These are phyloP conservation scores for Gambusia affinis DNA, from an alignment of 2,113 vertebrate species.

Conservation along the genomic window DNA sequence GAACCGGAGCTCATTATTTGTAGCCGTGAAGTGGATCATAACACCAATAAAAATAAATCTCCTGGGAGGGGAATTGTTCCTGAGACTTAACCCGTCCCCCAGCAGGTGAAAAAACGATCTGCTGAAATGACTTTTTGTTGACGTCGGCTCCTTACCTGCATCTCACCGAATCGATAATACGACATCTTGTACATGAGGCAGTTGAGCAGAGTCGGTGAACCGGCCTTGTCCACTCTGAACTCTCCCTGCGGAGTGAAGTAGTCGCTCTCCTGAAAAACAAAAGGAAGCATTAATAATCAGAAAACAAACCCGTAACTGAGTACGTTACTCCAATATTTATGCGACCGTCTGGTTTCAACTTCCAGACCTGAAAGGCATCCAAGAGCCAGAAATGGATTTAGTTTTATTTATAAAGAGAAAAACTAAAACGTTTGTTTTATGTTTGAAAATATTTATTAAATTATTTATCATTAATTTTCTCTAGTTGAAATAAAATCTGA, in stretches of 20 bases:
- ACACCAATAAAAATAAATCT: not conserved
- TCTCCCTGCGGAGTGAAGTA: slow-evolving; percentile 99
- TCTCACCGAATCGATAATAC: slow-evolving; percentile 99
- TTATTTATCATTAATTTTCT: no score
- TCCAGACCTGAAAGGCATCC: not conserved
- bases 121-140: not conserved
- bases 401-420: not conserved
- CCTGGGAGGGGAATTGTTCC: not conserved
- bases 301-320: not conserved
- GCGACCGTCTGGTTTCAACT: not conserved
- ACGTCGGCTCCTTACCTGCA: slow-evolving; percentile 88
- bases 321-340: no score
- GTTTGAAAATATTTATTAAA: not conserved
- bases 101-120: not conserved
- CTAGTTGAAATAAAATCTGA: not conserved
- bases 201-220: slow-evolving; percentile 96
- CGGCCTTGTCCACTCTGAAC: slow-evolving; percentile 97
- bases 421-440: no score
- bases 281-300: slow-evolving; percentile 10
- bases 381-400: not conserved
- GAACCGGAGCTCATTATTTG: slow-evolving; percentile 6
- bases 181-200: slow-evolving; percentile 99
- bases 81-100: not conserved
- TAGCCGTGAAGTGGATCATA: slow-evolving; percentile 18
- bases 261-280: slow-evolving; percentile 89